Evolutionary conservation across 2,113 vertebrate genomes (phyloP).

Genomic region (Piprites chloris): DNA sequence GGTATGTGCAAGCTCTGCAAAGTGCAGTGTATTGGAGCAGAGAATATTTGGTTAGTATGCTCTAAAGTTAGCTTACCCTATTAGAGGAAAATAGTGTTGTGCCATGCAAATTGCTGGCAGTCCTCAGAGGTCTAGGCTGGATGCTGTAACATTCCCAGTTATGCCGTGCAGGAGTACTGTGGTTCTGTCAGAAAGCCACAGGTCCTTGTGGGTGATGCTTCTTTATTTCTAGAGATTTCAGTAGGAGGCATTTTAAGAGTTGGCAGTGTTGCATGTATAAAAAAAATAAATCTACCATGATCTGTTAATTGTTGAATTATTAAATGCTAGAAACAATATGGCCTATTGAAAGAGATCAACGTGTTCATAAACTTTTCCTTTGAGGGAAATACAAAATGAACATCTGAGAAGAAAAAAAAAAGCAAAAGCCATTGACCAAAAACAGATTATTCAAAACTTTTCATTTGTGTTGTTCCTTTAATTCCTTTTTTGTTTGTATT

Average conservation of each 20-base stretch:
- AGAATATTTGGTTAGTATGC: not conserved
- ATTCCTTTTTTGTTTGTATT: not conserved
- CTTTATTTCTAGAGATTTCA: not conserved
- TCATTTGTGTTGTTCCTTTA: not conserved
- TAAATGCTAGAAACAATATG: not conserved
- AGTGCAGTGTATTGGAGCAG: not conserved
- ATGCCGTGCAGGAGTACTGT: not conserved
- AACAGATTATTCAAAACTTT: not conserved
- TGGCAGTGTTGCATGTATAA: not conserved
- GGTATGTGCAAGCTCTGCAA: not conserved
- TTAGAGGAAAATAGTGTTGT: not conserved
- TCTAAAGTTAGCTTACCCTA: not conserved
- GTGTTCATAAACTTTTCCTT: not conserved
- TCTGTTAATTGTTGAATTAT: not conserved
- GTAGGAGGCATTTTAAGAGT: not conserved
- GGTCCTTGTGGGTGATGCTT: not conserved
- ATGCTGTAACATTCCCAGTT: not conserved
- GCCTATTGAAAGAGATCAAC: not conserved
- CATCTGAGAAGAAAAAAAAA: not conserved
- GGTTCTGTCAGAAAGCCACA: not conserved
- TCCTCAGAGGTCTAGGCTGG: not conserved
- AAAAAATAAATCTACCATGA: not conserved
- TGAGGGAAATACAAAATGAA: not conserved
- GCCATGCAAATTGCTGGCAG: not conserved
- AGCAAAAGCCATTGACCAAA: not conserved